Evolutionary conservation across 2,113 vertebrate species (phyloP), one percentile per base, ranked within the genome.

Genomic region (Psittacula cyanocephala): DNA sequence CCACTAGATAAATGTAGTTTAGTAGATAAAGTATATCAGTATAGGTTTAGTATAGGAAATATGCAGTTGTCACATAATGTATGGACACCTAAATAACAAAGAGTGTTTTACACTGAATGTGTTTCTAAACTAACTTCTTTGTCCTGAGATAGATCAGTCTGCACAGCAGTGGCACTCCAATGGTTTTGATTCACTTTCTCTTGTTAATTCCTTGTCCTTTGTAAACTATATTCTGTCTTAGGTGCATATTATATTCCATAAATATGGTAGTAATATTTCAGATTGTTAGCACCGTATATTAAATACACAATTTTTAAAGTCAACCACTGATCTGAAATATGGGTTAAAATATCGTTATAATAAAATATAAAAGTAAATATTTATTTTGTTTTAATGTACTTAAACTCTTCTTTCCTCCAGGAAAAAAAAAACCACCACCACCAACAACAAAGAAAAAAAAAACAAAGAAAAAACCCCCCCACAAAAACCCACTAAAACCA

Each of bases 341-440:
- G 0, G 3, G 13, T 75, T 0, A 1, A 22, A 84, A 3, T 20
- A 27, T 11, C 13, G 64, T 3, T 7, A 47, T 20, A 50, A 44
- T 35, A 50, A 63, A 80, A 46, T 9, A 65, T 43, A 13, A 62
- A 24, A 8, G 1, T 29, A 59, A 79, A 23, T 43, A 60, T 68
- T 71, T 29, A 8, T 43, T 37, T 70, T 81, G 2, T 71, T 80
- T 57, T 31, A 7, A 39, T 62, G 68, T 8, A 82, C 41, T 31
- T 50, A 60, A 81, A 69, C 7, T 0, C 4, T 55, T 86, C 2
- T n/a, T 83, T 91, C 6, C 9, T 29, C 17, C 3, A 39, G 17
- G 3, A 19, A 55, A 19, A 23, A 1, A 28, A 20, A 43, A 7
- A 25, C 27, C 28, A 8, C 27, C 18, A 8, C 43, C 17, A 7